A percentile compares a stretch with the other conserved stretches of the same genome.
Conservation (phyloP, 1,140 invertebrate genomes). For the Drosophila malerkotliana region DNA sequence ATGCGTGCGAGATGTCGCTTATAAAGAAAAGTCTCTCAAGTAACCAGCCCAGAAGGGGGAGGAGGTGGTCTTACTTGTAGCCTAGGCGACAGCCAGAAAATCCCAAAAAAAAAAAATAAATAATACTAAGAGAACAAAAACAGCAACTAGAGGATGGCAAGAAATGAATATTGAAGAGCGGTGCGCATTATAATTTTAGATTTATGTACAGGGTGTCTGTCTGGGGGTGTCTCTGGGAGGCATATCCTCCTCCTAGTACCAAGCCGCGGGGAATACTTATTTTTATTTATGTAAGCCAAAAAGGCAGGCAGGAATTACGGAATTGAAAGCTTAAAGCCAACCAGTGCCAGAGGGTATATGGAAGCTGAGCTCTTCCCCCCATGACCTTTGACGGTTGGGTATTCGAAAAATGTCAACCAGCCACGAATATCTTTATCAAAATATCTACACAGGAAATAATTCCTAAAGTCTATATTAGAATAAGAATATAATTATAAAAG, state of each 20-base stretch:
- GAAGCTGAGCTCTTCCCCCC: too few species aligned
- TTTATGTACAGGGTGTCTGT: conserved; percentile 72
- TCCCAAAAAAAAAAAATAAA: conserved; percentile 4
- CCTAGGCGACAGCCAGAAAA: conserved; percentile 44
- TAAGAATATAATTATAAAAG: conserved; percentile 1
- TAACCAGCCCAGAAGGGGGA: conserved; percentile 27
- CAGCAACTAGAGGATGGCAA: neutral
- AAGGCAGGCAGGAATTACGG: conserved; percentile 50
- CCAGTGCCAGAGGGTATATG: conserved; percentile 6
- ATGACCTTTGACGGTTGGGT: neutral
- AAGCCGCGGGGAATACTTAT: conserved; percentile 43
- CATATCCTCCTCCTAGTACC: neutral
- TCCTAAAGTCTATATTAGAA: neutral
- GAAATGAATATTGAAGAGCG: conserved; percentile 62
- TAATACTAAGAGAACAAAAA: neutral
- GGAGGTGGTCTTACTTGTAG: conserved; percentile 59
- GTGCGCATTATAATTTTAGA: conserved; percentile 72
- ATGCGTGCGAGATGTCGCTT: conserved; percentile 53
- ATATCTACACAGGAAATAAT: conserved; percentile 12
- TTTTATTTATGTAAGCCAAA: conserved; percentile 51
- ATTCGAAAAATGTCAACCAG: too few species aligned
- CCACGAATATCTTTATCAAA: conserved; percentile 5
- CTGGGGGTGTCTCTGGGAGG: conserved; percentile 15
- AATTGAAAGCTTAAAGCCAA: conserved; percentile 47
- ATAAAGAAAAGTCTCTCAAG: conserved; percentile 70